These are phyloP conservation scores for Melanostigma gelatinosum DNA, from an alignment of 2,113 vertebrate species.

Conservation along the genomic window DNA sequence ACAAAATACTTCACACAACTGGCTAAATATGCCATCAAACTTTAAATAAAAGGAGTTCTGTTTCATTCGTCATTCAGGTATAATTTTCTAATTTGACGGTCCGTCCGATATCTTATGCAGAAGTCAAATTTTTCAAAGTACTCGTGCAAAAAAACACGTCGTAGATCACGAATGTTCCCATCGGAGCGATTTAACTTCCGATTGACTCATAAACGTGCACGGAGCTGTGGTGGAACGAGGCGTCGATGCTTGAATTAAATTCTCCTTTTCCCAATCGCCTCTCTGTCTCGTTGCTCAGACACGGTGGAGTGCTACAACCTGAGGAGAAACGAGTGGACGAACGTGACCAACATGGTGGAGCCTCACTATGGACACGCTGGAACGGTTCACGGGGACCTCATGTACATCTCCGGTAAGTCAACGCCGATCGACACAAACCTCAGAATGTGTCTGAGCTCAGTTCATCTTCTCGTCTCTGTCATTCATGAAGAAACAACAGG, in stretches of 20 bases:
- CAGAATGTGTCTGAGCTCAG: background rate
- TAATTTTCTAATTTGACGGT: background rate
- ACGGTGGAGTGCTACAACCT: slow-evolving; percentile 86
- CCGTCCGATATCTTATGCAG: background rate
- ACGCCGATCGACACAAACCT: background rate
- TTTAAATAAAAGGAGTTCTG: background rate
- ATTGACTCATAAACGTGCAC: background rate
- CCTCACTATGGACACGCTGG: slow-evolving; percentile 88
- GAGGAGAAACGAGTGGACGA: slow-evolving; percentile 85
- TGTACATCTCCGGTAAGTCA: slow-evolving; percentile 85
- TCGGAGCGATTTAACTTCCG: background rate
- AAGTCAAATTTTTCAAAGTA: too few species aligned
- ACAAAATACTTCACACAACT: background rate
- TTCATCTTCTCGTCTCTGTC: background rate
- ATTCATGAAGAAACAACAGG: too few species aligned
- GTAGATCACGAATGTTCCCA: background rate
- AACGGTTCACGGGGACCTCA: slow-evolving; percentile 81
- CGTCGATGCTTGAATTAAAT: background rate
- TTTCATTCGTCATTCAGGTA: background rate
- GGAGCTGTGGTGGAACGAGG: too few species aligned
- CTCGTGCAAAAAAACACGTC: background rate
- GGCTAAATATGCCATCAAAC: background rate
- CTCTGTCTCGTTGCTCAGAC: slow-evolving; percentile 58
- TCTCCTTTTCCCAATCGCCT: background rate
- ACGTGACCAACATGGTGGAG: slow-evolving; percentile 80